These are phyloP conservation scores for Megaustenia siamemsis DNA, from an alignment of 2,888 invertebrate genomes.

Conservation along the genomic window DNA sequence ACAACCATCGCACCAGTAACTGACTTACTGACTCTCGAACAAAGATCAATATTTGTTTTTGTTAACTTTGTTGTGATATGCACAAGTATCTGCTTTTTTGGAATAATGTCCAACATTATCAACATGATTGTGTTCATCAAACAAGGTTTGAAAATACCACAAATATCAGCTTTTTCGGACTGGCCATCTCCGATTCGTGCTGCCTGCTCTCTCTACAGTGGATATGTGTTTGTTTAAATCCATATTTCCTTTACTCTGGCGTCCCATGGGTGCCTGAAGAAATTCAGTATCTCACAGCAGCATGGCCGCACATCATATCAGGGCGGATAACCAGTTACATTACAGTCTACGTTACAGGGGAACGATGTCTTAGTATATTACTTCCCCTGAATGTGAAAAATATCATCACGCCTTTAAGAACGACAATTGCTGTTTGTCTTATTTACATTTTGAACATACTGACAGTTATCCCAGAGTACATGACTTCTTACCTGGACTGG, in stretches of 20 bases:
- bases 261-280: background rate
- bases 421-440: background rate
- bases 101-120: background rate
- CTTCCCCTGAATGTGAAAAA: constrained; percentile 2
- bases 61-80: background rate
- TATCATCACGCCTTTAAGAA: background rate
- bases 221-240: background rate
- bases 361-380: constrained; percentile 7
- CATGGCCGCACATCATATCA: background rate
- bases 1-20: too few species aligned
- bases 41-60: background rate
- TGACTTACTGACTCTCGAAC: background rate
- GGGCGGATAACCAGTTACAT: background rate
- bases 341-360: constrained; percentile 22
- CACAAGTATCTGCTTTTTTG: background rate
- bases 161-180: constrained; percentile 5
- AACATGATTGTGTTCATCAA: background rate
- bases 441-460: background rate
- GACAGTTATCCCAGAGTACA: background rate
- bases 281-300: background rate
- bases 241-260: background rate
- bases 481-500: background rate
- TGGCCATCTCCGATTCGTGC: constrained; percentile 12
- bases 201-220: background rate
- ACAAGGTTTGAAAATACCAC: constrained; percentile 2